These are phyloP conservation scores for Cinclus mexicanus DNA, from an alignment of 2,113 vertebrate species.

Conservation along the genomic window DNA sequence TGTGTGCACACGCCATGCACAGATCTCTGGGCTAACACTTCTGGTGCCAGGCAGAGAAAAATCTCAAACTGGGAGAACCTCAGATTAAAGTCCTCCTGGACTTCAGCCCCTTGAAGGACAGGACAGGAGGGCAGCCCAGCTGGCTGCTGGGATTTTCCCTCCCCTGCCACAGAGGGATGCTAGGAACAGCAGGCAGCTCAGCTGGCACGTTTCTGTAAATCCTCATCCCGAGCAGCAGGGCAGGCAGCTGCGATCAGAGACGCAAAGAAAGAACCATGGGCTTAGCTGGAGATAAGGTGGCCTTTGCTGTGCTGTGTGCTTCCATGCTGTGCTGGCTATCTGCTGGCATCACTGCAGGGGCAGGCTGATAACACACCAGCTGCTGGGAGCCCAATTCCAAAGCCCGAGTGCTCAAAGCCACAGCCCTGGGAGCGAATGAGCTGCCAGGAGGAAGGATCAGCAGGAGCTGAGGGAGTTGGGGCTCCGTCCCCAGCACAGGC, in stretches of 20 bases:
- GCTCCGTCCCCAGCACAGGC: rapidly evolving
- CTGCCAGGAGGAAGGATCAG: background rate
- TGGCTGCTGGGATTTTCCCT: background rate
- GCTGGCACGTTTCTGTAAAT: background rate
- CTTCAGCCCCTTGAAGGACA: background rate
- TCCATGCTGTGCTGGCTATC: background rate
- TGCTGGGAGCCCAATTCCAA: background rate
- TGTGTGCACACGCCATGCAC: rapidly evolving
- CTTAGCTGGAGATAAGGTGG: conserved; percentile 3
- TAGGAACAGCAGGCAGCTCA: background rate
- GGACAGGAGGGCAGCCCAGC: background rate
- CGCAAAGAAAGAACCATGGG: background rate
- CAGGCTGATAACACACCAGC: background rate
- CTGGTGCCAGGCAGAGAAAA: background rate
- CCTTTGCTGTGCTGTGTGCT: background rate
- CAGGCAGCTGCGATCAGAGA: background rate
- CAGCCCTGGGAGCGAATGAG: background rate
- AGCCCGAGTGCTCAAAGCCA: background rate
- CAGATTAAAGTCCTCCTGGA: background rate
- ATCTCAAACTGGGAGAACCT: background rate
- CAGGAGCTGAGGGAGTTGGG: background rate
- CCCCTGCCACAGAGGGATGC: background rate
- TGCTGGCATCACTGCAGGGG: background rate
- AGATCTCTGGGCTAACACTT: background rate
- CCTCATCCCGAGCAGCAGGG: background rate